A percentile compares a stretch with the other conserved stretches of the same genome.
phyloP scores from a whole-genome alignment of 2,888 invertebrate genomes.

The Lochmaea crataegi region DNA sequence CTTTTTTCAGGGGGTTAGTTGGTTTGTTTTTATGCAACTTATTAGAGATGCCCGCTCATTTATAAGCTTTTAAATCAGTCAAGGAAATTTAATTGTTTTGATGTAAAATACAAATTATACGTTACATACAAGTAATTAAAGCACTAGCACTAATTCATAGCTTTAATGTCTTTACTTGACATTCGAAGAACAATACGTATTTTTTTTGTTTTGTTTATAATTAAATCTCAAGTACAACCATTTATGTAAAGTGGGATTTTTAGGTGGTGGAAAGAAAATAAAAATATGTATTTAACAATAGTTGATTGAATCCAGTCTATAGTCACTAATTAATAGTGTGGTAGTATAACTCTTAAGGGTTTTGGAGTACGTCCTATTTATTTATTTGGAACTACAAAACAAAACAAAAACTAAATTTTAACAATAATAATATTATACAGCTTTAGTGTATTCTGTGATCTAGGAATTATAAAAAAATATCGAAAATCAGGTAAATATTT shows the following conservation, averaged over 20 bases:
- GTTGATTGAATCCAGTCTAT: neutral
- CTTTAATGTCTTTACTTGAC: neutral
- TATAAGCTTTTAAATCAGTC: no score
- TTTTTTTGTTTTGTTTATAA: neutral
- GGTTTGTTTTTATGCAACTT: no score
- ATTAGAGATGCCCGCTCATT: no score
- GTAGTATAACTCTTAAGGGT: neutral
- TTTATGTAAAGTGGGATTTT: neutral
- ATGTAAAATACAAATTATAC: neutral
- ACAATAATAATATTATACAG: no score
- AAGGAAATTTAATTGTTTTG: no score
- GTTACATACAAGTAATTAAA: neutral
- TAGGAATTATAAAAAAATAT: no score
- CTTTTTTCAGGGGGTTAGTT: no score
- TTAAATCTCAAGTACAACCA: neutral
- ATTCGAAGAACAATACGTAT: neutral
- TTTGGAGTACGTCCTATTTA: neutral
- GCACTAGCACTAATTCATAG: neutral
- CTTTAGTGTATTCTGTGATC: no score
- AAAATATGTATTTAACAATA: neutral
- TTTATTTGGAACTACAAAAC: neutral
- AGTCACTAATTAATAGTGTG: neutral
- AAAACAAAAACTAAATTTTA: no score
- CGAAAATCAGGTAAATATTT: no score
- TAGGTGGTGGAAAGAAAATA: neutral